Evolutionary conservation across 2,888 invertebrate genomes (phyloP), one percentile per base, ranked within the genome.

Genomic region (Aquatica leii): DNA sequence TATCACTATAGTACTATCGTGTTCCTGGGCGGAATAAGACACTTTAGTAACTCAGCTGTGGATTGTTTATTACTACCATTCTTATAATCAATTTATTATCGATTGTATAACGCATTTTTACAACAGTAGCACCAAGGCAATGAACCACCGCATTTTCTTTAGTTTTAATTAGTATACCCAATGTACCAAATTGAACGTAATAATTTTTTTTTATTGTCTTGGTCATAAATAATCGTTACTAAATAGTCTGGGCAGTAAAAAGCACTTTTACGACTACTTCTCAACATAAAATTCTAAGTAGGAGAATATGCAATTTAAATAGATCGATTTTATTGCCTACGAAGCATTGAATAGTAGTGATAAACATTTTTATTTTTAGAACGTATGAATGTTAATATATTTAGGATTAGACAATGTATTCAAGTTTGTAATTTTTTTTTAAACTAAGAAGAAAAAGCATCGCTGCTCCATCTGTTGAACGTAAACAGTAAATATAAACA

Each of bases 1-100:
- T 62, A 62, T 62, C 62, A 34, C n/a, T n/a, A 18, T 21, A 15
- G 20, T 14, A 24, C 50, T 62, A 62, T 62, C 62, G 11, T 57
- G 56, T 57, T 56, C 56, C 52, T 52, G 46, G 24, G 50, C 49
- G 34, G 24, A 24, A 48, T 21, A 12, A 35, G 34, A n/a, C 31
- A 40, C 15, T 37, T 14, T 40, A 55, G 12, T 59, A 43, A 15
- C 50, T 46, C 62, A 62, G 52, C 62, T 57, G 62, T 60, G 31
- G 50, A 51, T 40, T 24, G 48, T 43, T n/a, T 43, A 43, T 55
- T 24, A 31, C 43, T 11, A 55, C 15, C 40, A 21, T 54, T 24
- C 31, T 62, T 24, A 57, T 57, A 52, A 24, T 62, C 52, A 52
- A 34, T 56, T 55, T 48, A 49, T n/a, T n/a, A n/a, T n/a, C n/a